These are phyloP conservation scores for Neotragus moschatus DNA, from an alignment of 2,113 vertebrate genomes.

Conservation along the genomic window DNA sequence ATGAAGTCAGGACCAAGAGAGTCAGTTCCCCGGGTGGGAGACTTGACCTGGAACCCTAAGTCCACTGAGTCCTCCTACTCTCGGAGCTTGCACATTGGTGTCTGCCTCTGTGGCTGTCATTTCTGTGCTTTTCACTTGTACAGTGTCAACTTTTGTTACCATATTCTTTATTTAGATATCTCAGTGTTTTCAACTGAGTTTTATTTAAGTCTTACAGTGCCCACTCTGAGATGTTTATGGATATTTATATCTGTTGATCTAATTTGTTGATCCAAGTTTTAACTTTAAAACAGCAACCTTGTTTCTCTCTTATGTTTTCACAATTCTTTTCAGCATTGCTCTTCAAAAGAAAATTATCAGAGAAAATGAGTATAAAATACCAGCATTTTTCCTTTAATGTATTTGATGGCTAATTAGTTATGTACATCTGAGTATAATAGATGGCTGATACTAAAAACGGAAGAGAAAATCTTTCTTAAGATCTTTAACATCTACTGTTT, in stretches of 20 bases:
- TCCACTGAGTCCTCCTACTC: fast-evolving
- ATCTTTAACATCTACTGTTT: not conserved
- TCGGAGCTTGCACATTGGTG: not conserved
- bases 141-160: not conserved
- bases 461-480: not conserved
- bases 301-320: not conserved
- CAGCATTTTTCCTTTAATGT: not conserved
- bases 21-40: fast-evolving
- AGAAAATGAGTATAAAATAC: not conserved
- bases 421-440: not conserved
- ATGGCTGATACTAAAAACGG: not conserved
- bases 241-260: not conserved
- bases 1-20: not conserved
- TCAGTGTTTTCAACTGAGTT: not conserved
- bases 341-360: not conserved
- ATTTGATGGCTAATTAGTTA: not conserved
- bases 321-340: not conserved
- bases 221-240: not conserved
- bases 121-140: not conserved
- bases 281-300: not conserved
- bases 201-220: not conserved
- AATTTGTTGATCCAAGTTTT: not conserved
- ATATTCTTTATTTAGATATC: not conserved
- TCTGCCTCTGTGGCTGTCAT: not conserved
- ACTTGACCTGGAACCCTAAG: not conserved